Base-by-base conservation (phyloP, 1,140 invertebrate genomes). In the Saccostrea echinata region DNA sequence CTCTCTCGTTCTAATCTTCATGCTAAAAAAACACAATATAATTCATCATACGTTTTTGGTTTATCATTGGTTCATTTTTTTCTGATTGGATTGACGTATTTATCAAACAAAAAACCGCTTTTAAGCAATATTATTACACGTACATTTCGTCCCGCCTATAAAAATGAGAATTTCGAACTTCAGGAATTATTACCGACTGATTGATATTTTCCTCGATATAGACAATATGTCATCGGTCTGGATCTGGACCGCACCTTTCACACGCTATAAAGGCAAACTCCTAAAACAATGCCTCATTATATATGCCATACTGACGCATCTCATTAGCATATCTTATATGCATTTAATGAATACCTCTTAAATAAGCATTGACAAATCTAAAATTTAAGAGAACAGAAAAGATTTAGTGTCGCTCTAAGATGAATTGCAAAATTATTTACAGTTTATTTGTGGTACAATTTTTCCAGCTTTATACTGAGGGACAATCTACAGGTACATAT, bases 311-410 rank as follows among this genome's bases (percentile, higher is more conserved):
- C 27, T 71, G 68, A 71, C 68, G 68, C 68, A 71, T 71, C 3
- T 71, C 68, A 71, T 71, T 71, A 33, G 27, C 68, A 71, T 71
- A 71, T 21, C 55, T 61, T 61, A 61, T 21, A 18, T 61, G 55
- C 55, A 61, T 61, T 61, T 61, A 61, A 33, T 30, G 30, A 71
- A 64, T 21, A 21, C 8, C 24, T 64, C 57, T 64, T 64, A 64
- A 71, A 33, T 71, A 33, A 33, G 68, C 13, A 71, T 35, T 33
- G 24, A 61, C 68, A 35, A 71, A 8, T 71, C 68, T 11, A 33
- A 30, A 33, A 71, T 30, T 30, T 71, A 30, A 30, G 68, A 16
- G 27, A 71, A 71, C 30, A n/a, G 68, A 71, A 27, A n/a, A 21
- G 8, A 21, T 71, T 27, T 16, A 33, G 24, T 30, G 27, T 13